Conservation (phyloP, 2,113 vertebrate species). For the Muntiacus reevesi region DNA sequence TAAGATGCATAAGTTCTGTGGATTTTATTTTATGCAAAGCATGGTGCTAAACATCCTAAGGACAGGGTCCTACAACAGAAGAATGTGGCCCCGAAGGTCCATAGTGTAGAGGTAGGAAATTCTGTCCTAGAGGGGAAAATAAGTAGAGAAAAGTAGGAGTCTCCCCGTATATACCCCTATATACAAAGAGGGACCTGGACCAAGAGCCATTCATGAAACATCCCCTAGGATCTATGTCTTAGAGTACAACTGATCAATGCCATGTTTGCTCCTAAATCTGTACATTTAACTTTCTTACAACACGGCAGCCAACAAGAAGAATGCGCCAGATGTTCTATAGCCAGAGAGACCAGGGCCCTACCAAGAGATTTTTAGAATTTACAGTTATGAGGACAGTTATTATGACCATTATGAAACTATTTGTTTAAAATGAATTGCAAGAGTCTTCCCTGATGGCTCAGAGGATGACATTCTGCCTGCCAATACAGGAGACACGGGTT, state of each 20-base stretch:
- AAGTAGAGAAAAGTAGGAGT: not conserved
- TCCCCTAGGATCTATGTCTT: not conserved
- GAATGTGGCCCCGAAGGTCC: not conserved
- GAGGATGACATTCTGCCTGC: not conserved
- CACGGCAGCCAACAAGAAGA: not conserved
- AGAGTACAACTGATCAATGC: not conserved
- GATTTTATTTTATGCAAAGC: not conserved
- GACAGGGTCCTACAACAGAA: not conserved
- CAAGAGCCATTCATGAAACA: rapidly evolving
- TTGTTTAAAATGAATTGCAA: not conserved
- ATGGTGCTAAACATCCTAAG: not conserved
- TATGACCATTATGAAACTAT: not conserved
- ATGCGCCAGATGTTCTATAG: too few species aligned
- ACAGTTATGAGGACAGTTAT: not conserved
- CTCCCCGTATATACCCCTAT: rapidly evolving
- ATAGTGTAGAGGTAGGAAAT: not conserved
- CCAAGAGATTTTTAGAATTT: not conserved
- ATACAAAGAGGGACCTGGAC: not conserved
- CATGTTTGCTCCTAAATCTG: not conserved
- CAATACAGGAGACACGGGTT: not conserved
- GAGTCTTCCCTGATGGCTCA: not conserved
- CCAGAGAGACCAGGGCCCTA: not conserved
- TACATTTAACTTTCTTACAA: not conserved
- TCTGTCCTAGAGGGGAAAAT: not conserved
- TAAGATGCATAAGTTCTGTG: not conserved